phyloP scores from a whole-genome alignment of 2,113 vertebrate species.

The Neogobius melanostomus region DNA sequence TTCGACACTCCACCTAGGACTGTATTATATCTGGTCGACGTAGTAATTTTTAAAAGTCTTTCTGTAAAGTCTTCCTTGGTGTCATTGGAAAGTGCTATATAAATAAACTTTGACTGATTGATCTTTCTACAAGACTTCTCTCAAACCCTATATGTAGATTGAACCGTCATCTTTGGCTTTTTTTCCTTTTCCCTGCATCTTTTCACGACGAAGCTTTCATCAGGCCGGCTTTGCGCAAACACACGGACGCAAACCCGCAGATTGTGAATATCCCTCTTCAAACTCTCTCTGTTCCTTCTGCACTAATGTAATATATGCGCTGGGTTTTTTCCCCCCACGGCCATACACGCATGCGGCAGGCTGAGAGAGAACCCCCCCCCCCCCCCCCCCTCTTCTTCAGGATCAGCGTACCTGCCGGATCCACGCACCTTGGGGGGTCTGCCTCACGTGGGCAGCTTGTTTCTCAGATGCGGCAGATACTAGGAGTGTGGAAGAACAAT shows the following conservation, averaged over 20 bases:
- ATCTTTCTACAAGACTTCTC: background rate
- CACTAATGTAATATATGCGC: conserved; percentile 46
- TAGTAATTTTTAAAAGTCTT: too few relatives aligned
- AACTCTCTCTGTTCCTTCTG: conserved; percentile 32
- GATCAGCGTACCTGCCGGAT: conserved; percentile 57
- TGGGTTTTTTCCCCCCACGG: conserved; percentile 29
- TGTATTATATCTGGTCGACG: too few relatives aligned
- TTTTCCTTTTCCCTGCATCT: background rate
- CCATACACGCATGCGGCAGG: conserved; percentile 26
- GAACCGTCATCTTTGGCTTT: background rate
- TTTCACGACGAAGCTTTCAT: background rate
- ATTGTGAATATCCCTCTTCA: background rate
- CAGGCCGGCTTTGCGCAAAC: conserved; percentile 2
- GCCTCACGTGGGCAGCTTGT: conserved; percentile 14
- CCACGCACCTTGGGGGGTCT: conserved; percentile 5
- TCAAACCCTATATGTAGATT: background rate
- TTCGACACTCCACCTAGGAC: too few relatives aligned
- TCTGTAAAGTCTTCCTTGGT: too few relatives aligned
- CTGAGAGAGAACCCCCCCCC: conserved; percentile 36
- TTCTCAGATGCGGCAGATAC: conserved; percentile 13
- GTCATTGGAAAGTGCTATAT: too few relatives aligned
- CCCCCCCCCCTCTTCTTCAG: conserved; percentile 30
- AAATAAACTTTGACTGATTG: too few relatives aligned
- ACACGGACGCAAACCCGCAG: background rate
- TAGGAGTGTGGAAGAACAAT: conserved; percentile 14